Percentiles rank a stretch among this genome's conserved stretches.
phyloP scores from a whole-genome alignment of 2,888 invertebrate genomes.

The Cephonodes hylas region DNA sequence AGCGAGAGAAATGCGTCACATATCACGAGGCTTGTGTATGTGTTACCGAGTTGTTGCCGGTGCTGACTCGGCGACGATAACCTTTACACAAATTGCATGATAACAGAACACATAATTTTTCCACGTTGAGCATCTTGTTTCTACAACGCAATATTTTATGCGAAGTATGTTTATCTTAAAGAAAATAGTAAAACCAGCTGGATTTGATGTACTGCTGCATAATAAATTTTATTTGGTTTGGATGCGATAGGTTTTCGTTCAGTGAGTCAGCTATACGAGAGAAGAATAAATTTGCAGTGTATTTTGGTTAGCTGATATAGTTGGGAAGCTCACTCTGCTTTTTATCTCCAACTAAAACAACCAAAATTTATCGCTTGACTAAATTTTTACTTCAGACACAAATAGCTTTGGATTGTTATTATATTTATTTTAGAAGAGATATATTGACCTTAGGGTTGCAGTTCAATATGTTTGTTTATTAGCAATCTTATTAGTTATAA shows the following conservation, averaged over 20 bases:
- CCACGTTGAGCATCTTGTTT: conserved; percentile 21
- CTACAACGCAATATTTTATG: conserved; percentile 4
- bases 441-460: neutral
- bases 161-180: neutral
- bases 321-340: no score
- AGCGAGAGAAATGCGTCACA: conserved; percentile 37
- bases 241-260: no score
- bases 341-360: no score
- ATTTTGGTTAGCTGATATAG: no score
- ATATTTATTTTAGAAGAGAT: neutral
- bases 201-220: neutral
- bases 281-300: no score
- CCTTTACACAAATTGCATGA: conserved; percentile 37
- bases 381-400: no score
- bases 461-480: neutral
- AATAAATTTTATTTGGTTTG: neutral
- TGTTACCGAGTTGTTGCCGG: conserved; percentile 27
- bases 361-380: no score
- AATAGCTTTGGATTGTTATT: neutral
- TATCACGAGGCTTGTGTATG: conserved; percentile 35
- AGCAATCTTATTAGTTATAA: neutral
- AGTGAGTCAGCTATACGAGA: no score
- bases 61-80: conserved; percentile 36
- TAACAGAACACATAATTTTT: conserved; percentile 31
- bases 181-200: neutral